Evolutionary conservation across 2,797 vertebrate species (phyloP).

Genomic region (Leuciscus waleckii): DNA sequence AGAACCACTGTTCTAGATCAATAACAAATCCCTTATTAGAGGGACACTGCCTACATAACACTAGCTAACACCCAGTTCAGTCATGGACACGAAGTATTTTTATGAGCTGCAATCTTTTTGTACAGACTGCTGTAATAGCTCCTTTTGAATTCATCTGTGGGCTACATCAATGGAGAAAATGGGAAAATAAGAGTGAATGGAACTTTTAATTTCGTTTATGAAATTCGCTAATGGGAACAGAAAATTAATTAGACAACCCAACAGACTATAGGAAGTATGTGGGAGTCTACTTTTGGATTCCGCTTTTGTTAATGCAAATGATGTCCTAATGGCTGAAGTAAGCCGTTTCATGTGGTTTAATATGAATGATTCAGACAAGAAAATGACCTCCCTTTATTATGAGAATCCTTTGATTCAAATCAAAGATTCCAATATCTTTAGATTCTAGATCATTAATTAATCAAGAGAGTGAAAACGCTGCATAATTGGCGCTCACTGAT

Average conservation of each 20-base stretch:
- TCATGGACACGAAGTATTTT: background rate
- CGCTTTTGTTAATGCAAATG: constrained; percentile 35
- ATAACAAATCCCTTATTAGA: background rate
- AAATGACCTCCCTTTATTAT: constrained; percentile 27
- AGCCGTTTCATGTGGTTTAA: constrained; percentile 17
- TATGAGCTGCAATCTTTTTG: constrained; percentile 22
- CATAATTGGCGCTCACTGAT: background rate
- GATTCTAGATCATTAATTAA: constrained; percentile 14
- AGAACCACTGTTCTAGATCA: background rate
- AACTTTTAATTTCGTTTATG: background rate
- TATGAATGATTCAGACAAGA: constrained; percentile 7
- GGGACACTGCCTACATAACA: background rate
- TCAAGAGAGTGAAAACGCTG: background rate
- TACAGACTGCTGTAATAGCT: constrained; percentile 23
- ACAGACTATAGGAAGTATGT: constrained; percentile 27
- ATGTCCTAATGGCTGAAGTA: constrained; percentile 26
- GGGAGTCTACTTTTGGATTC: constrained; percentile 14
- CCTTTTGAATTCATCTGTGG: constrained; percentile 5
- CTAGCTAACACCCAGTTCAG: background rate
- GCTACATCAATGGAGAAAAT: constrained; percentile 16
- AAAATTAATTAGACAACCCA: constrained; percentile 19
- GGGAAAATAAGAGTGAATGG: background rate
- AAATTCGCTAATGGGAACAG: constrained; percentile 8
- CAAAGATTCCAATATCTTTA: background rate
- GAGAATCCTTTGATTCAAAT: constrained; percentile 18